phyloP scores from a whole-genome alignment of 1,140 invertebrate genomes.

The Heliconius hewitsoni region DNA sequence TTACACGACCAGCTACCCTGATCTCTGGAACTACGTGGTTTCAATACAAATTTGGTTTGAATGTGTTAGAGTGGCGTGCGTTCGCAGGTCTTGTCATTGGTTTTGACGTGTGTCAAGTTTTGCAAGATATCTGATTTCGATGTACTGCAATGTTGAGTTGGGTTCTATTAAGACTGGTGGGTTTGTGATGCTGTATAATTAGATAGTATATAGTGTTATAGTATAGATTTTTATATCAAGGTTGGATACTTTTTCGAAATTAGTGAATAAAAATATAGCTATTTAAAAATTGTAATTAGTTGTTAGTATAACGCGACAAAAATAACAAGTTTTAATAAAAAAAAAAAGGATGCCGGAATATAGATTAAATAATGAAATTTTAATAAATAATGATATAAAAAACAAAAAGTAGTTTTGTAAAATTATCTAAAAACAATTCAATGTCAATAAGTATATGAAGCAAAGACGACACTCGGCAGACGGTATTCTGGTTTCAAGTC shows the following conservation, averaged over 20 bases:
- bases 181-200: not conserved
- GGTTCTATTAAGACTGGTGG: constrained; percentile 26
- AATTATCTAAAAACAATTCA: too few relatives aligned
- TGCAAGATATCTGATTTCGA: constrained; percentile 37
- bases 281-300: too few relatives aligned
- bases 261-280: not conserved
- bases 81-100: constrained; percentile 36
- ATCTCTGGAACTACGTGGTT: not conserved
- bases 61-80: not conserved
- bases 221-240: not conserved
- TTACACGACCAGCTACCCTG: constrained; percentile 18
- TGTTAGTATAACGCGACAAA: too few relatives aligned
- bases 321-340: too few relatives aligned
- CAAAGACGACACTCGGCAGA: too few relatives aligned
- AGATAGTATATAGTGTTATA: not conserved
- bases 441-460: too few relatives aligned
- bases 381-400: too few relatives aligned
- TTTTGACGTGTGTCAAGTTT: constrained; percentile 35
- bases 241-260: not conserved
- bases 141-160: constrained; percentile 25
- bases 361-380: too few relatives aligned
- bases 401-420: too few relatives aligned
- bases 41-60: constrained; percentile 3
- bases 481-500: too few relatives aligned
- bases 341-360: too few relatives aligned